Base-by-base conservation (phyloP, 1,140 invertebrate species). In the Trachymyrmex septentrionalis region DNA sequence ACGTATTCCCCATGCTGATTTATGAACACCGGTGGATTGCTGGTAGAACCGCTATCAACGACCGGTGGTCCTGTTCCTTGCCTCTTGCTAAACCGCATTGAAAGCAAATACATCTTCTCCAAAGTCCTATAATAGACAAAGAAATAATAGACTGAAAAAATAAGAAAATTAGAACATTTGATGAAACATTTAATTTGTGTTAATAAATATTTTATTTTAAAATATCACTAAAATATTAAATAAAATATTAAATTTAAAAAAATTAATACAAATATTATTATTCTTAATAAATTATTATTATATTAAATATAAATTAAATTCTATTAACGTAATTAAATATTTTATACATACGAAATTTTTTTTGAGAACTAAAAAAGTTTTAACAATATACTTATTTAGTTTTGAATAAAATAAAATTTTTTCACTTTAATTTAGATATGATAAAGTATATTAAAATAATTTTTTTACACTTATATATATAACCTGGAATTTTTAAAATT, bases 1-100 rank as follows among this genome's bases (percentile, higher is more conserved):
- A 69, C 77, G 21, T 80, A 80, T 38, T 69, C 48, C 12, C 48
- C n/a, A 48, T 16, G 24, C 10, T 80, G 77, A 80, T 80, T 80
- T 80, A 80, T 80, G 77, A 80, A 80, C 44, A 67, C 9, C n/a
- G 44, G 48, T 27, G 63, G 14, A 69, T 69, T 30, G 48, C 30
- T 30, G 14, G 77, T n/a, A 38, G 64, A 69, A 69, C 48, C 63
- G 30, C 24, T 38, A 80, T 38, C 77, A 69, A 69, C 63, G 44
- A 80, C 44, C 63, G 61, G 27, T 48, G 77, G 50, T 34, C n/a
- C 6, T 66, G 27, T 66, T 21, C 16, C 14, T 53, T 24, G 44
- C 4, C 7, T 69, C 21, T 50, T 69, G n/a, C 30, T 30, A n/a
- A 80, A 80, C 12, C 14, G n/a, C 48, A 34, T n/a, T 53, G n/a